These are phyloP conservation scores for Tragelaphus buxtoni DNA, from an alignment of 2,113 vertebrate genomes.

Conservation along the genomic window DNA sequence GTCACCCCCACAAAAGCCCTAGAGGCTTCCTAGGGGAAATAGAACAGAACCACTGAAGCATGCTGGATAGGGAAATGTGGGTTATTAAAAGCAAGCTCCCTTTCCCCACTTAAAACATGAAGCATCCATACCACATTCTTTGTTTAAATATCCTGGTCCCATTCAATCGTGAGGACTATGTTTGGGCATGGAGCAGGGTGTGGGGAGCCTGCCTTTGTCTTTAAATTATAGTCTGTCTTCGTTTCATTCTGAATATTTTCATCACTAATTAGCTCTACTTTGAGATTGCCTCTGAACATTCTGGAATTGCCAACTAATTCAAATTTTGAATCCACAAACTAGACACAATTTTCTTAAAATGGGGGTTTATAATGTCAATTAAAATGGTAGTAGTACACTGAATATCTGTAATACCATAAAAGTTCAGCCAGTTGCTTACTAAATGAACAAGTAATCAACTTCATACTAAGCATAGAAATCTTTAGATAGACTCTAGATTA, in stretches of 20 bases:
- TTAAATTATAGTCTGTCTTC: not conserved
- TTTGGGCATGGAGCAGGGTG: not conserved
- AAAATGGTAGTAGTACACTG: not conserved
- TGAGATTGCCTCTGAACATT: not conserved
- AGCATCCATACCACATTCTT: not conserved
- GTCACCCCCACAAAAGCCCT: not conserved
- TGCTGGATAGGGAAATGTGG: not conserved
- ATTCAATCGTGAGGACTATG: too few species aligned
- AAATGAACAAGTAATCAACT: not conserved
- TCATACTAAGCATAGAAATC: not conserved
- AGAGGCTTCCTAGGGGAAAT: not conserved
- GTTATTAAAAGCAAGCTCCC: not conserved
- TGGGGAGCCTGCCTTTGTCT: not conserved
- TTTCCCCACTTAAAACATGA: too few species aligned
- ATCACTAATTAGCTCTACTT: not conserved
- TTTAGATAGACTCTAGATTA: not conserved
- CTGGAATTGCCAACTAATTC: not conserved
- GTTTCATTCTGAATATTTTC: not conserved
- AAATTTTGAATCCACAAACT: not conserved
- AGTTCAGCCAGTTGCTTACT: not conserved
- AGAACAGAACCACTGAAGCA: not conserved
- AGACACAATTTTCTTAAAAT: not conserved
- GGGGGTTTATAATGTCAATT: not conserved
- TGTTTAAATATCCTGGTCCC: too few species aligned
- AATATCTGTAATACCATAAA: fast-evolving